Evolutionary conservation across 2,888 invertebrate genomes (phyloP), one percentile per base, ranked within the genome.

Genomic region (Eupeodes latifasciatus): DNA sequence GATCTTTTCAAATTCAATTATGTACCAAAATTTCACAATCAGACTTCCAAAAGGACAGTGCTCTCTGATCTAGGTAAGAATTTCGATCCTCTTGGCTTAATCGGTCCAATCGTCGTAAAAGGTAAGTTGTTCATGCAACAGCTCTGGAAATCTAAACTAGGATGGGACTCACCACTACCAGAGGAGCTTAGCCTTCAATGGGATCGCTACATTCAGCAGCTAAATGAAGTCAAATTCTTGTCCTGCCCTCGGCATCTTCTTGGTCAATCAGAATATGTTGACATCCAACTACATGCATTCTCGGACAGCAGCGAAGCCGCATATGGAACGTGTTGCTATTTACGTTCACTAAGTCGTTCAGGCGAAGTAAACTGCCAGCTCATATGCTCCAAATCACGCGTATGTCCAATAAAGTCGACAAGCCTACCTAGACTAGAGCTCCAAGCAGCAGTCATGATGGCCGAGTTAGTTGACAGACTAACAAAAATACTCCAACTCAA

Each of bases 201-300:
- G 36, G 36, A 36, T 59, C 59, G 36, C 59, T 59, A 34, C 36
- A 59, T 59, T 59, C 59, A 59, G 59, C 59, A 59, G 10, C 19
- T 36, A 59, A 59, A 59, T 36, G 34, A 59, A 34, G 59, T 59
- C 59, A 59, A 59, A 36, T 59, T 59, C 6, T n/a, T 61, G 40
- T 61, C 61, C 19, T 61, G 40, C 40, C 40, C 40, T 36, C 61
- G 61, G n/a, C 61, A 61, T 61, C 36, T 61, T 36, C 40, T 61
- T n/a, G n/a, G 61, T 11, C 36, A 40, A 14, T 36, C 40, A 5
- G 61, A 61, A 40, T 61, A 36, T 11, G 61, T 61, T 10, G 40
- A 61, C n/a, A 61, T n/a, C 36, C 61, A 61, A 61, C 40, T 61
- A 14, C 61, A 61, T n/a, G 61, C 61, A n/a, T 61, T 61, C 19